A percentile compares a stretch with the other conserved stretches of the same genome.
phyloP scores from a whole-genome alignment of 1,140 invertebrate species.

The Aphaenogaster rudis region DNA sequence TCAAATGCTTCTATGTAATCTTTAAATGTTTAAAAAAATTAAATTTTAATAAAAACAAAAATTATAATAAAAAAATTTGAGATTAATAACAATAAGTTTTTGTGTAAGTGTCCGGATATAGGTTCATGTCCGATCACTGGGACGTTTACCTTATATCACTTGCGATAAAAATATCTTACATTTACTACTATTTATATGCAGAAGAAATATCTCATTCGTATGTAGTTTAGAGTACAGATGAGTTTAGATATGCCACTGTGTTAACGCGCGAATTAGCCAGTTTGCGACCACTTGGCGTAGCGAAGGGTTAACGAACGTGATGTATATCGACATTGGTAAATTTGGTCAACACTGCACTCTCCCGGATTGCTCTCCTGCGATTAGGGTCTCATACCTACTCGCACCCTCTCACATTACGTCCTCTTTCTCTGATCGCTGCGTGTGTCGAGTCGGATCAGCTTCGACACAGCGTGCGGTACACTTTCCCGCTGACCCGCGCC shows the following conservation, averaged over 20 bases:
- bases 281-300: background rate
- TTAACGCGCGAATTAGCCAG: background rate
- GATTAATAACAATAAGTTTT: no score
- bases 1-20: no score
- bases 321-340: slow-evolving; percentile 26
- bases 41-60: no score
- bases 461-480: background rate
- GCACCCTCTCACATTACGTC: background rate
- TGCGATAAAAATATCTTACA: background rate
- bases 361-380: background rate
- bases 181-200: background rate
- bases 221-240: background rate
- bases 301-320: slow-evolving; percentile 31
- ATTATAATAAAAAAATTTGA: no score
- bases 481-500: slow-evolving; percentile 1
- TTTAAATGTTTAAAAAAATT: no score
- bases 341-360: slow-evolving; percentile 16
- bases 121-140: no score
- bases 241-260: background rate
- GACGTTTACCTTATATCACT: no score
- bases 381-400: background rate
- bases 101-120: no score
- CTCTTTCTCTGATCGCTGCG: background rate
- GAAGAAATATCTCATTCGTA: background rate
- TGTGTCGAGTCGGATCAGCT: background rate